Percentiles rank a stretch among this genome's conserved stretches.
These are phyloP conservation scores for Sinocyclocheilus anshuiensis DNA, from an alignment of 2,113 vertebrate genomes.

Conservation along the genomic window DNA sequence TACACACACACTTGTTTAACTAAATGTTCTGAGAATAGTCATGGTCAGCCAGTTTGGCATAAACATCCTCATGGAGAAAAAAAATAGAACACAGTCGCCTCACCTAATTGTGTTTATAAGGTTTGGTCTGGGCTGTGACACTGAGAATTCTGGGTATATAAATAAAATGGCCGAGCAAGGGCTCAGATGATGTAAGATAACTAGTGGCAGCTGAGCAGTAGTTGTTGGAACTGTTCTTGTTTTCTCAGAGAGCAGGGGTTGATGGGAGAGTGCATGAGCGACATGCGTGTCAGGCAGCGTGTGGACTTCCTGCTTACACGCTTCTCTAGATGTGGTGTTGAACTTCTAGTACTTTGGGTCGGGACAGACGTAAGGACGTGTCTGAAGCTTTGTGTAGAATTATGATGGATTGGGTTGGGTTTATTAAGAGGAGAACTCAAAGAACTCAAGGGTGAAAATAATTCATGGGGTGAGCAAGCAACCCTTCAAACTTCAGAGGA, in stretches of 20 bases:
- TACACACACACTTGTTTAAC: no score
- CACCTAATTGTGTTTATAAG: constrained; percentile 58
- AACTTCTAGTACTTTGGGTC: constrained; percentile 1
- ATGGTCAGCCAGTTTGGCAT: constrained; percentile 61
- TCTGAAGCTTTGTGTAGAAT: background rate
- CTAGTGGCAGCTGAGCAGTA: constrained; percentile 1
- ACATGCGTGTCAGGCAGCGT: background rate
- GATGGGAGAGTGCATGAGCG: constrained; percentile 16
- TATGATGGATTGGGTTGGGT: constrained; percentile 24
- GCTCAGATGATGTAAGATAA: constrained; percentile 15
- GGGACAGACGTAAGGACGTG: constrained; percentile 5
- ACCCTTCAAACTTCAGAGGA: constrained; percentile 21
- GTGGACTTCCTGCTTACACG: background rate
- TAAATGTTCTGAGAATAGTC: constrained; percentile 64
- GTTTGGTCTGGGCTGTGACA: constrained; percentile 45
- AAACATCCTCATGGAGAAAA: constrained; percentile 46
- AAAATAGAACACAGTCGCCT: constrained; percentile 36
- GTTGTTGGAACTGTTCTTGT: constrained; percentile 29
- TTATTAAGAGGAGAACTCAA: constrained; percentile 16
- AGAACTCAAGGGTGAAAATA: constrained; percentile 4
- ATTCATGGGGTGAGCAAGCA: background rate
- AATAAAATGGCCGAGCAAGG: background rate
- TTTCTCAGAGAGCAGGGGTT: constrained; percentile 27
- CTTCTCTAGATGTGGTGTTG: constrained; percentile 10
- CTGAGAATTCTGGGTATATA: constrained; percentile 48